Percentiles rank a stretch among this genome's conserved stretches.
These are phyloP conservation scores for Allygus modestus DNA, from an alignment of 2,888 invertebrate genomes.

Conservation along the genomic window DNA sequence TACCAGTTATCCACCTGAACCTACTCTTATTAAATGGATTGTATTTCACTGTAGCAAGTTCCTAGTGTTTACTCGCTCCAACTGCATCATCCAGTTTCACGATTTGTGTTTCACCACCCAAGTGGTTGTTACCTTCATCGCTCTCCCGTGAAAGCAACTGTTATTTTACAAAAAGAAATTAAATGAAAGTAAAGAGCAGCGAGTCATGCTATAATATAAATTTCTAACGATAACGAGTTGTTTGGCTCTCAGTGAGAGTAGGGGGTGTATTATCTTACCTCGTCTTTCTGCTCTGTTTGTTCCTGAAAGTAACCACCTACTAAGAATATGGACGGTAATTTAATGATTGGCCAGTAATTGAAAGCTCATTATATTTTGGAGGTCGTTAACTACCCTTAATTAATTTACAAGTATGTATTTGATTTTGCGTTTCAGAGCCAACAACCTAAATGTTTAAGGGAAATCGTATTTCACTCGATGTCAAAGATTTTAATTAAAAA, in stretches of 20 bases:
- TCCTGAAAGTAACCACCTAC: not conserved
- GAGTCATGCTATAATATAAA: conserved; percentile 30
- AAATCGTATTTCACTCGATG: too few relatives aligned
- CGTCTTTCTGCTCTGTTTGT: conserved; percentile 21
- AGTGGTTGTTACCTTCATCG: not conserved
- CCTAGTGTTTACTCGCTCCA: too few relatives aligned
- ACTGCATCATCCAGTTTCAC: not conserved
- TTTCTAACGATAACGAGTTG: not conserved
- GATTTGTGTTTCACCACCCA: not conserved
- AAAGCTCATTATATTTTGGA: not conserved
- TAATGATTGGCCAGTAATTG: not conserved
- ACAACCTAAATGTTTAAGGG: too few relatives aligned
- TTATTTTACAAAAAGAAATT: conserved; percentile 15
- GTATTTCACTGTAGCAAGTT: too few relatives aligned
- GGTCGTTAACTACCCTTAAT: not conserved
- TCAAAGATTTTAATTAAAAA: too few relatives aligned
- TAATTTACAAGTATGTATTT: too few relatives aligned
- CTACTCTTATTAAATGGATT: too few relatives aligned
- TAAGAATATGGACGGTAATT: not conserved
- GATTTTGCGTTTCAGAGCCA: too few relatives aligned
- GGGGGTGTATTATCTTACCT: not conserved
- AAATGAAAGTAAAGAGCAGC: not conserved
- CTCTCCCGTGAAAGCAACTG: not conserved
- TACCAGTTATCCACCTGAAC: too few relatives aligned
- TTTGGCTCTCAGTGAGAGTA: not conserved